phyloP scores from a whole-genome alignment of 2,797 vertebrate genomes.

The Tadarida brasiliensis region DNA sequence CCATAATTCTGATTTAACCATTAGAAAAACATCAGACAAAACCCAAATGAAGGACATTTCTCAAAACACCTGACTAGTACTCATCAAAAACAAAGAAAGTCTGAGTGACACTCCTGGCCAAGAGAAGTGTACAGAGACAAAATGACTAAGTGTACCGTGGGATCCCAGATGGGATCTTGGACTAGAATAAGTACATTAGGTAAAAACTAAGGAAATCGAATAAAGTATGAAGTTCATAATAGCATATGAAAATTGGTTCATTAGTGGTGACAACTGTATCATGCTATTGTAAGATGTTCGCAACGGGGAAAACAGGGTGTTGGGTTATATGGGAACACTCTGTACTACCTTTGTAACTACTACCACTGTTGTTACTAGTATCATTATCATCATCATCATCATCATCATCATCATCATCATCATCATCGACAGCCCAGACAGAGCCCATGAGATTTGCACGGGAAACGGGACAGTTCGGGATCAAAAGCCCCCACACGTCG shows the following conservation, averaged over 20 bases:
- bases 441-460: fast-evolving
- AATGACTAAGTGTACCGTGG: not conserved
- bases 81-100: not conserved
- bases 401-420: fast-evolving
- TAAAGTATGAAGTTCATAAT: not conserved
- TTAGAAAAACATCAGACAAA: not conserved
- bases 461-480: fast-evolving
- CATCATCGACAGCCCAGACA: fast-evolving
- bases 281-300: fast-evolving
- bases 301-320: fast-evolving
- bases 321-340: fast-evolving
- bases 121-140: fast-evolving
- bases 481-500: fast-evolving
- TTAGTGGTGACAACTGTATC: fast-evolving
- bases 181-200: not conserved
- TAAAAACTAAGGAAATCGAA: not conserved
- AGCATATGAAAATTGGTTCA: fast-evolving
- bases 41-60: not conserved
- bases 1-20: not conserved
- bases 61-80: not conserved
- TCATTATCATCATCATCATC: too few relatives aligned
- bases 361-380: too few relatives aligned
- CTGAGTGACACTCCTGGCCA: not conserved
- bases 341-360: not conserved
- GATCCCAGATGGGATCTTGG: not conserved